Conservation (phyloP, 1,140 invertebrate genomes). For the fruit fly (Drosophila melanogaster) region Release_6_plus_ISO1_MT NT_033779.5:18420501-18421000, state of each 20-base stretch:
- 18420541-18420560: too few relatives aligned
- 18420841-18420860: constrained; percentile 75
- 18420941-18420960: constrained; percentile 80
- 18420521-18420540: too few relatives aligned
- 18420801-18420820: constrained; percentile 63
- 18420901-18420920: constrained; percentile 10
- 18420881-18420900: constrained; percentile 50
- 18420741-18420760: constrained; percentile 51
- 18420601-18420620: constrained; percentile 2
- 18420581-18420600: constrained; percentile 5
- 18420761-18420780: constrained; percentile 63
- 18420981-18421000: constrained; percentile 77
- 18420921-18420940: constrained; percentile 69
- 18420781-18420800: constrained; percentile 73
- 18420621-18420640: constrained; percentile 63
- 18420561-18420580: too few relatives aligned
- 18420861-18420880: constrained; percentile 72
- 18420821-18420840: constrained; percentile 4
- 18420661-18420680: constrained; percentile 61
- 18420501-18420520: too few relatives aligned
- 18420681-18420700: constrained; percentile 14
- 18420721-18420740: constrained; percentile 75
- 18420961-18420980: constrained; percentile 77
- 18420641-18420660: constrained; percentile 73
- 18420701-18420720: not conserved